Evolutionary conservation across 2,113 vertebrate genomes (phyloP), one percentile per base, ranked within the genome.

Genomic region (Menura novaehollandiae): DNA sequence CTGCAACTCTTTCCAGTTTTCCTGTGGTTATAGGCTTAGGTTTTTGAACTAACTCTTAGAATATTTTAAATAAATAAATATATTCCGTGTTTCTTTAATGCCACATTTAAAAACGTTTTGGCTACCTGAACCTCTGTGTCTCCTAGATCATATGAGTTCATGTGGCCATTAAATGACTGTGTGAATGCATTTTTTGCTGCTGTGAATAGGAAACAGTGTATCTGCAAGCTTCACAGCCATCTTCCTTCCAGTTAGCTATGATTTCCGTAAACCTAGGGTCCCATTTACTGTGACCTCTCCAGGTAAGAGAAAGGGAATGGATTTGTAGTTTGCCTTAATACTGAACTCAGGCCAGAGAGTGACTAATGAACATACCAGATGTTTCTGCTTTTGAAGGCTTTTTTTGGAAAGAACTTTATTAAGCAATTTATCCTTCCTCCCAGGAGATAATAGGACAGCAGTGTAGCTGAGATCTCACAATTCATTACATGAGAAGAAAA

Each of bases 311-410:
- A 94, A 81, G 80, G 63, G 66, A 89, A 59, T 60, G 73, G 21
- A 7, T 49, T 75, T 93, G 39, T 69, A 94, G 74, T 85, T 92
- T 73, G 76, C 69, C 35, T 81, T 96, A 43, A 51, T 92, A 64
- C 91, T 91, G 93, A 95, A 93, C 37, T 74, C 44, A 24, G n/a
- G 96, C 95, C 95, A 96, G 91, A 51, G 47, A 47, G 53, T 95
- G 93, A 96, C 94, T 96, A 97, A 97, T 95, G 89, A 96, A 67
- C 49, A 33, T 59, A 90, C 80, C 95, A 97, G 97, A 95, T 97
- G 93, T 96, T 97, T 97, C 64, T 96, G 41, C 90, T 94, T 97
- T 86, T 89, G 80, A 91, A 94, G 49, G 44, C 59, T 84, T 93
- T 96, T 94, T 95, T 93, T 80, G 56, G 83, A 96, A 97, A 88